These are phyloP conservation scores for Morinoia aosen DNA, from an alignment of 2,888 invertebrate species.

Conservation along the genomic window DNA sequence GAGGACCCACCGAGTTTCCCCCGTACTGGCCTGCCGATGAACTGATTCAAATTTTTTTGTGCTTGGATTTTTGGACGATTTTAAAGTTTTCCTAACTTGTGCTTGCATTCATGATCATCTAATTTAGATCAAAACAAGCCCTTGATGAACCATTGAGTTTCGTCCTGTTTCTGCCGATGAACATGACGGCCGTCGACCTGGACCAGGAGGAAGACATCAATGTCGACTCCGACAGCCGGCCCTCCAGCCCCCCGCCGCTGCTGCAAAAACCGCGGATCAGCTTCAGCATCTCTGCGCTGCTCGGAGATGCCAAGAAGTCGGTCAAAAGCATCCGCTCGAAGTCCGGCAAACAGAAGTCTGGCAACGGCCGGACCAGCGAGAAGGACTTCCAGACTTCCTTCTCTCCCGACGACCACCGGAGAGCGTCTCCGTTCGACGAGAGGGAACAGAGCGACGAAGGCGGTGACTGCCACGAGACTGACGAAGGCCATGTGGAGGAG, in stretches of 20 bases:
- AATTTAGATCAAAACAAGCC: background rate
- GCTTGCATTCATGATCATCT: background rate
- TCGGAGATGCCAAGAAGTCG: slow-evolving; percentile 55
- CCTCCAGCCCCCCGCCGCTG: slow-evolving; percentile 58
- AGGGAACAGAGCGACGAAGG: slow-evolving; percentile 43
- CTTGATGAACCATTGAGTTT: background rate
- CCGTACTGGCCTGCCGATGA: background rate
- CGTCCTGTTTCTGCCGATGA: background rate
- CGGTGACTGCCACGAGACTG: slow-evolving; percentile 60
- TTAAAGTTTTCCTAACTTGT: background rate
- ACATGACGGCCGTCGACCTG: slow-evolving; percentile 66
- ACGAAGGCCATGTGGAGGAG: slow-evolving; percentile 58
- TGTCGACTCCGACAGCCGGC: slow-evolving; percentile 66
- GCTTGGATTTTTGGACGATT: background rate
- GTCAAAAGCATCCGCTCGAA: slow-evolving; percentile 10
- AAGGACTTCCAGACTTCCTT: background rate
- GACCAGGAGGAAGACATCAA: slow-evolving; percentile 67
- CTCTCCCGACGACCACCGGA: background rate
- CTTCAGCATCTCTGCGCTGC: slow-evolving; percentile 68
- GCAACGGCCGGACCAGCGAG: background rate
- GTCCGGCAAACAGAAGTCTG: background rate
- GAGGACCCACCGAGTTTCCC: background rate
- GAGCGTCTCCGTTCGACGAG: background rate
- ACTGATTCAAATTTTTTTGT: background rate
- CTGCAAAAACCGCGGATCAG: slow-evolving; percentile 59